phyloP scores from a whole-genome alignment of 1,140 invertebrate genomes.

The Cyclina sinensis region DNA sequence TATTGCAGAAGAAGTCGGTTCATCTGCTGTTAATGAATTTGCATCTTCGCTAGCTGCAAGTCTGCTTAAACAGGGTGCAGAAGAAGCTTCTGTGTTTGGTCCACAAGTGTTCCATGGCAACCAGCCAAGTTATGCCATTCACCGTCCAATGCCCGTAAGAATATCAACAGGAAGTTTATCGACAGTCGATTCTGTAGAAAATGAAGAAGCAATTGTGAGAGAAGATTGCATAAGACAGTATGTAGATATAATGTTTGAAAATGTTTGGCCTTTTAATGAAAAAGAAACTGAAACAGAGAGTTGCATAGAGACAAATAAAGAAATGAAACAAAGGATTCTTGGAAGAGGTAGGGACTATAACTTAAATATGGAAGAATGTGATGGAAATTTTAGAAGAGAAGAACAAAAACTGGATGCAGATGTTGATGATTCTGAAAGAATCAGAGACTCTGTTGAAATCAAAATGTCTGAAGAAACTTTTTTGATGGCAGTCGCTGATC shows the following conservation, averaged over 20 bases:
- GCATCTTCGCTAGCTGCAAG: constrained; percentile 73
- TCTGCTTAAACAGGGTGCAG: constrained; percentile 76
- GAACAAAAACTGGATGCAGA: background rate
- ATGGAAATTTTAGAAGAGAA: background rate
- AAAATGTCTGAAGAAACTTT: constrained; percentile 35
- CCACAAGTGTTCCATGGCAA: background rate
- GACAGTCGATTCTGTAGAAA: constrained; percentile 20
- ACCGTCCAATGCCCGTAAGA: constrained; percentile 26
- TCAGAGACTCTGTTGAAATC: background rate
- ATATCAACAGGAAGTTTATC: constrained; percentile 37
- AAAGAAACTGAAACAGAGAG: background rate
- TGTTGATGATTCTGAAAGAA: background rate
- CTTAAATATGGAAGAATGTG: background rate
- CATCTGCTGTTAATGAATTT: constrained; percentile 74
- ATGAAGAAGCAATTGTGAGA: constrained; percentile 18
- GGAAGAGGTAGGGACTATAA: background rate
- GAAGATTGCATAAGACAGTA: constrained; percentile 32
- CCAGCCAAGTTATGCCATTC: background rate
- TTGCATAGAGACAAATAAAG: background rate
- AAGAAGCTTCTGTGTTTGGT: background rate
- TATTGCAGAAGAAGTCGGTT: constrained; percentile 80
- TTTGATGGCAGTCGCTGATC: constrained; percentile 44
- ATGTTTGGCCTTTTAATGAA: constrained; percentile 54
- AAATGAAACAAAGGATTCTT: background rate
- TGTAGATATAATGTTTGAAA: constrained; percentile 52